These are phyloP conservation scores for Lamproptera curius DNA, from an alignment of 2,888 invertebrate species.

Conservation along the genomic window DNA sequence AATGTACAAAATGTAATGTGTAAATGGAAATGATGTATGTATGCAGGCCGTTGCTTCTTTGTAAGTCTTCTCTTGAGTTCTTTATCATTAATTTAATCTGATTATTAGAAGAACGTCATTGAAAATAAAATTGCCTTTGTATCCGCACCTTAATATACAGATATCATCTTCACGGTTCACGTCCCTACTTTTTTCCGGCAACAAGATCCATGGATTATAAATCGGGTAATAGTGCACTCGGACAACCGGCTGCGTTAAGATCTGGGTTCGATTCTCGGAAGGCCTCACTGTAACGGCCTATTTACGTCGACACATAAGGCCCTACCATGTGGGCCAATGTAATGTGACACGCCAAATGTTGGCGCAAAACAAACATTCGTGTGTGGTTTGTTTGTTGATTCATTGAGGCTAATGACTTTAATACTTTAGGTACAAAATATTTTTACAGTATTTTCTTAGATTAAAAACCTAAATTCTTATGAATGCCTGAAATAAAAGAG, in stretches of 20 bases:
- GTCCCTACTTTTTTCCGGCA: conserved; percentile 29
- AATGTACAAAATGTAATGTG: too few species aligned
- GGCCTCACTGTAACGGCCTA: conserved; percentile 24
- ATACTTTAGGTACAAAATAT: background rate
- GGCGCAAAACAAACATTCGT: conserved; percentile 38
- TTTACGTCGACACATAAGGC: conserved; percentile 28
- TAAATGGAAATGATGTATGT: too few species aligned
- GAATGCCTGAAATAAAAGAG: too few species aligned
- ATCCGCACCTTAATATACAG: conserved; percentile 4
- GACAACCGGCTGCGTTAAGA: conserved; percentile 45
- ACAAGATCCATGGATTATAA: conserved; percentile 40
- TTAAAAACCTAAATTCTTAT: background rate
- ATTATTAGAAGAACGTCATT: too few species aligned
- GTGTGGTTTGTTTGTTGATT: conserved; percentile 29
- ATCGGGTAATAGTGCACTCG: conserved; percentile 33
- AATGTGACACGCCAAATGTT: conserved; percentile 17
- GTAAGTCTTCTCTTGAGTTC: too few species aligned
- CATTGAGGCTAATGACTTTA: conserved; percentile 1
- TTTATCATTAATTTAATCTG: too few species aligned
- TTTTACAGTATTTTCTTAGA: background rate
- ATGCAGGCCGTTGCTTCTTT: too few species aligned
- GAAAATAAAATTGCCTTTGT: too few species aligned
- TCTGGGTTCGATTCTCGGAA: conserved; percentile 43
- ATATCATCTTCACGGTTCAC: conserved; percentile 9
- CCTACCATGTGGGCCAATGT: conserved; percentile 31